phyloP scores from a whole-genome alignment of 2,113 vertebrate genomes.

The Dromiciops gliroides region DNA sequence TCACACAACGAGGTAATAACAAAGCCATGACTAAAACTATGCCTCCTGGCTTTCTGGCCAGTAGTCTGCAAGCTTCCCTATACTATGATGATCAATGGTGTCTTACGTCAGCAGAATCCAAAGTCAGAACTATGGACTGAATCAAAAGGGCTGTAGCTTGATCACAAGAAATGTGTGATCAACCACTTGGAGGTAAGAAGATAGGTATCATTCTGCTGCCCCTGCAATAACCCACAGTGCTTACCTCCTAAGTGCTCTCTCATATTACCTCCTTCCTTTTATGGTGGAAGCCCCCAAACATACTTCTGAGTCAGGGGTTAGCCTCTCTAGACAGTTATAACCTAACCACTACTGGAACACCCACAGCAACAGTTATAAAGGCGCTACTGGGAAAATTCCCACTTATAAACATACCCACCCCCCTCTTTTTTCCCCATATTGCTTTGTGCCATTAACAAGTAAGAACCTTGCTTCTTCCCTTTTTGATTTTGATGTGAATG shows the following conservation, averaged over 20 bases:
- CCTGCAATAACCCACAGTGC: not conserved
- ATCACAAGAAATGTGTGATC: not conserved
- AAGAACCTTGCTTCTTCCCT: not conserved
- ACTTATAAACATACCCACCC: not conserved
- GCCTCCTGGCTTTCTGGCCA: not conserved
- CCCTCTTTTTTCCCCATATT: not conserved
- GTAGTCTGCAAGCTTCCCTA: not conserved
- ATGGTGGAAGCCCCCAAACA: not conserved
- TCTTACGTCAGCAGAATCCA: not conserved
- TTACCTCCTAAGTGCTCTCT: not conserved
- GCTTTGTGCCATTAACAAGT: not conserved
- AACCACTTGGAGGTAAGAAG: not conserved
- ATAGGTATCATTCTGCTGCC: not conserved
- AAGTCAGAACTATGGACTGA: not conserved
- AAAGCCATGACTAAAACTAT: not conserved
- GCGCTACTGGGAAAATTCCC: not conserved
- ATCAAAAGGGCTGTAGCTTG: not conserved
- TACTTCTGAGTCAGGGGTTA: not conserved
- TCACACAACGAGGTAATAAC: not conserved
- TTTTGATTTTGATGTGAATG: not conserved
- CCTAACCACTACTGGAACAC: not conserved
- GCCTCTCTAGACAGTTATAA: not conserved
- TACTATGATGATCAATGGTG: not conserved
- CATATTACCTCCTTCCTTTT: not conserved
- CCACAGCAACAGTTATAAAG: not conserved